A percentile compares a stretch with the other conserved stretches of the same genome.
These are phyloP conservation scores for Anisognathus igniventris DNA, from an alignment of 2,797 vertebrate species.

Conservation along the genomic window DNA sequence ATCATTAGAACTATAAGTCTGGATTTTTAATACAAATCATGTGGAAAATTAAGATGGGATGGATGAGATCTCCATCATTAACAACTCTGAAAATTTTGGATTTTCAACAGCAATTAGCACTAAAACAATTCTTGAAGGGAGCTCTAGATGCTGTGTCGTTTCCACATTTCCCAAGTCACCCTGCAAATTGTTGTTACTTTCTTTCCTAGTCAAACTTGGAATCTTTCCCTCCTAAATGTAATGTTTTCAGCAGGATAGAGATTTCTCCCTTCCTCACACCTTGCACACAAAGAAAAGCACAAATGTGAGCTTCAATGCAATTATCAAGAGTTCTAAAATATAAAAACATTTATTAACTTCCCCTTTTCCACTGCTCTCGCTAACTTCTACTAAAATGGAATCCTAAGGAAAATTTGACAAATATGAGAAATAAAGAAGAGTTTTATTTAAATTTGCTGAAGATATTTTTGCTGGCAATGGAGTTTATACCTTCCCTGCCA, in stretches of 20 bases:
- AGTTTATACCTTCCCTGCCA: background rate
- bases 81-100: background rate
- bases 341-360: background rate
- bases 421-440: background rate
- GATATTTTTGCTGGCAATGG: background rate
- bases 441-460: background rate
- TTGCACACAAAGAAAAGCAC: background rate
- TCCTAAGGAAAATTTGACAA: background rate
- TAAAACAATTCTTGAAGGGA: background rate
- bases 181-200: background rate
- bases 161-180: background rate
- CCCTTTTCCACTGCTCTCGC: background rate
- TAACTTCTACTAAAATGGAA: background rate
- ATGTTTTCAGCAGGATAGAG: background rate
- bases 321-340: background rate
- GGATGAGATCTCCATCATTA: background rate
- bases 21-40: background rate
- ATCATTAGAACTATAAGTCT: background rate
- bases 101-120: background rate
- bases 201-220: background rate
- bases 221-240: background rate
- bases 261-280: background rate
- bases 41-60: background rate
- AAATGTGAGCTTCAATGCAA: background rate
- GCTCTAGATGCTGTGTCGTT: accelerated